These are phyloP conservation scores for Xestia ashworthii DNA, from an alignment of 2,888 invertebrate species.

Conservation along the genomic window DNA sequence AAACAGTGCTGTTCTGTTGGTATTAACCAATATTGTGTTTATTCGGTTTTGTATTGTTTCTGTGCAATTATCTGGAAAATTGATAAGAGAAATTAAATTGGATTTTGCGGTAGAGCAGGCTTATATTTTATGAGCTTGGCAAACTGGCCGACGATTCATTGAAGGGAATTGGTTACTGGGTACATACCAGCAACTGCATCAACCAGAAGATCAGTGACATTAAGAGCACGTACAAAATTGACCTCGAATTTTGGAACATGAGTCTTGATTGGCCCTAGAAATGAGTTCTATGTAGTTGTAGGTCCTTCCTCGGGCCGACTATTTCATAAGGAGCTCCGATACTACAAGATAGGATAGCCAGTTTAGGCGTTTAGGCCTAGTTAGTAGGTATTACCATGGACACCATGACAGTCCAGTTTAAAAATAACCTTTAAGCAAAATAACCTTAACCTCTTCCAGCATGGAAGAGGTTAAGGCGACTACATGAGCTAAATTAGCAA, in stretches of 20 bases:
- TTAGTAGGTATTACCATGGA: neutral
- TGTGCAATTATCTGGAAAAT: slow-evolving; percentile 39
- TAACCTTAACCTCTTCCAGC: too few relatives aligned
- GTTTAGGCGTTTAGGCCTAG: neutral
- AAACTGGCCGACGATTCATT: neutral
- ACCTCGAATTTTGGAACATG: neutral
- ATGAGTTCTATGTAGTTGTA: neutral
- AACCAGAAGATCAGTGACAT: neutral
- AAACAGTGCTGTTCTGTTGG: slow-evolving; percentile 41
- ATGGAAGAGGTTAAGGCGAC: neutral
- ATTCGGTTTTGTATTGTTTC: slow-evolving; percentile 46
- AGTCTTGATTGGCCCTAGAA: neutral
- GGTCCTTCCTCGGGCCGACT: neutral
- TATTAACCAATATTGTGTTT: slow-evolving; percentile 45
- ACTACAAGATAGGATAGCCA: neutral
- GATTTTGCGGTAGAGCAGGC: slow-evolving; percentile 5
- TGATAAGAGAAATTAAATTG: slow-evolving; percentile 33
- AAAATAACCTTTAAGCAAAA: too few relatives aligned
- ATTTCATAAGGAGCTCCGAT: neutral
- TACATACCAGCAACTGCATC: neutral
- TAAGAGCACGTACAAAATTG: neutral
- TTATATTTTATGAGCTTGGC: slow-evolving; percentile 11
- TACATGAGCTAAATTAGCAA: too few relatives aligned
- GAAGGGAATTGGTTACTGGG: neutral
- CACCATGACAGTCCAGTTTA: too few relatives aligned